A percentile compares a stretch with the other conserved stretches of the same genome.
Evolutionary conservation across 2,113 vertebrate species (phyloP).

Genomic region (Eubucco bourcierii): DNA sequence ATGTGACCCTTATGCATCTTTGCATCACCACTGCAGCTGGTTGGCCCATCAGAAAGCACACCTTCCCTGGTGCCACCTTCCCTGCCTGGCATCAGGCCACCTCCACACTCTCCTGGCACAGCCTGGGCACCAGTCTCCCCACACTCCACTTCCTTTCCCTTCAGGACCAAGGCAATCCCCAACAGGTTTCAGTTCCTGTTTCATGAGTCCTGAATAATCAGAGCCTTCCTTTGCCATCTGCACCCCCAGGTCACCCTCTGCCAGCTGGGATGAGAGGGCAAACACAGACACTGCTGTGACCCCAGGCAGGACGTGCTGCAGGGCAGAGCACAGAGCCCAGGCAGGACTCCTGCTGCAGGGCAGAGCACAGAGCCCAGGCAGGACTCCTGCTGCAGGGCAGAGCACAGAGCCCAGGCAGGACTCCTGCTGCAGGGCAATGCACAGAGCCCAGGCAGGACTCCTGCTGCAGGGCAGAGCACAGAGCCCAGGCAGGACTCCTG

Average conservation of each 20-base stretch:
- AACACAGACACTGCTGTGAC: accelerated
- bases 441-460: too few relatives aligned
- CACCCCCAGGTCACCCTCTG: too few relatives aligned
- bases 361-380: too few relatives aligned
- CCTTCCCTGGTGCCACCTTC: neutral
- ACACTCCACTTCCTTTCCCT: neutral
- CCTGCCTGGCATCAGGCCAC: neutral
- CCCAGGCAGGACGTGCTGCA: too few relatives aligned
- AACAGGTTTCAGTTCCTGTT: neutral
- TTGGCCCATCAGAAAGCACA: neutral
- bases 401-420: too few relatives aligned
- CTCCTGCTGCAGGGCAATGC: too few relatives aligned
- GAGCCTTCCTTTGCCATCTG: neutral
- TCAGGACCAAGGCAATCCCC: neutral
- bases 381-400: too few relatives aligned
- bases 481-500: too few relatives aligned
- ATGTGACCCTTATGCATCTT: neutral
- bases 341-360: too few relatives aligned
- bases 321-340: too few relatives aligned
- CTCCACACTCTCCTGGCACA: neutral
- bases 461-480: too few relatives aligned
- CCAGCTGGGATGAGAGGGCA: neutral
- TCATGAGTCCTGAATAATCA: neutral
- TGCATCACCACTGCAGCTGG: neutral
- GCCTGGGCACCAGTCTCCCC: neutral